Evolutionary conservation across 2,888 invertebrate species (phyloP), one percentile per base, ranked within the genome.

Genomic region (Torymus auratus): DNA sequence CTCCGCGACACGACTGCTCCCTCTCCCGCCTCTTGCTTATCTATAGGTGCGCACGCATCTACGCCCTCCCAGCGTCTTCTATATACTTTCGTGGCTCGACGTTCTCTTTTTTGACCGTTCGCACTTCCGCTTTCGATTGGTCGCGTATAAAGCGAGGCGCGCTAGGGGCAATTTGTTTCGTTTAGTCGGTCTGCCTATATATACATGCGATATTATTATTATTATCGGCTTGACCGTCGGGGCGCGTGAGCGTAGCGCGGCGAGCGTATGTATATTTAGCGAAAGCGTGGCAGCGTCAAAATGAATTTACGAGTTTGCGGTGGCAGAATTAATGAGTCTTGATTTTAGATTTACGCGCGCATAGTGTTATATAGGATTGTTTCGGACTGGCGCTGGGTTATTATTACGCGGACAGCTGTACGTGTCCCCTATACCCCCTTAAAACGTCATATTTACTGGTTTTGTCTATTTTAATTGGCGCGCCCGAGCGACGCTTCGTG

Each of bases 1-100:
- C 86, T 84, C 82, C 77, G 76, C 60, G 61, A 58, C 65, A 53
- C 74, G 60, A 7, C 69, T 28, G 28, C 28, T 28, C 28, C 3
- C 28, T 28, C 28, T 28, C 28, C 7, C 17, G 15, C 28, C 64
- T 41, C 67, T 71, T 61, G n/a, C 61, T 15, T 64, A 60, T 50
- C 53, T 23, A 52, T 20, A 20, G 52, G 20, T 23, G 28, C 7
- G 28, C 28, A 28, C 28, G 2, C 28, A 7, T 28, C 28, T 3
- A 2, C 28, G 28, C 7, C 28, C 7, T 28, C 28, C 20, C 20
- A 2, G 20, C 20, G 20, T 20, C 20, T 20, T 28, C 3, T 2
- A 28, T 4, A 28, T 4, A 28, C 28, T 28, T 28, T 28, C 28
- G 28, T 28, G 28, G 20, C 28, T 28, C 3, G 7, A n/a, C 28